Conservation (phyloP, 2,113 vertebrate genomes). For the Microcebus jonahi region DNA sequence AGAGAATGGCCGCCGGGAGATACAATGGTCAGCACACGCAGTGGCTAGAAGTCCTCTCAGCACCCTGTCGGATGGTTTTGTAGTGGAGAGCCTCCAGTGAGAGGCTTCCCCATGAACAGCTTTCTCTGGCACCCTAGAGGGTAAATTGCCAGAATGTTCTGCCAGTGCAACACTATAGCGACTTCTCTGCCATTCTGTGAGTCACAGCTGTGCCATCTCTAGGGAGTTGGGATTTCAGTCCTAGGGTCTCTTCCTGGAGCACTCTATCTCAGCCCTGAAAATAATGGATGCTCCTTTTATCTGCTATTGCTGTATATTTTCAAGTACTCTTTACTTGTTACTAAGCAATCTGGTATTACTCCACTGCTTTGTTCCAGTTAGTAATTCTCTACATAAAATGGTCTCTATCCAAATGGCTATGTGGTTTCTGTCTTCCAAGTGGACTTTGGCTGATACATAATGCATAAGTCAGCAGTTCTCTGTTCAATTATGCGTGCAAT, state of each 20-base stretch:
- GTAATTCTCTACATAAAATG: not conserved
- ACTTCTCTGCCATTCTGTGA: not conserved
- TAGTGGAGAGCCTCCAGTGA: not conserved
- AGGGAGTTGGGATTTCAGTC: not conserved
- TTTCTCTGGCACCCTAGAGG: not conserved
- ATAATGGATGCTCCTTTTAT: not conserved
- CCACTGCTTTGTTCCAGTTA: not conserved
- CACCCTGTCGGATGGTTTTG: not conserved
- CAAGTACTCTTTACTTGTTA: not conserved
- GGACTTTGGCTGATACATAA: not conserved
- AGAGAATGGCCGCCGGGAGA: accelerated
- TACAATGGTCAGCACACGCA: accelerated
- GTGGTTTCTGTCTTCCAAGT: not conserved
- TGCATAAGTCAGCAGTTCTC: not conserved
- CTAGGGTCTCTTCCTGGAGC: not conserved
- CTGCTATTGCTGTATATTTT: not conserved
- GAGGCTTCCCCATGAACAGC: accelerated
- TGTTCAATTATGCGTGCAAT: not conserved
- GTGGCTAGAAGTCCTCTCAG: too few species aligned
- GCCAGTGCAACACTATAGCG: accelerated
- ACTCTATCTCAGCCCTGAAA: not conserved
- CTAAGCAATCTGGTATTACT: not conserved
- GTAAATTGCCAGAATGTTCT: not conserved
- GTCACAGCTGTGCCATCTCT: not conserved
- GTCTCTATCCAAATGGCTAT: not conserved